These are phyloP conservation scores for Perccottus glenii DNA, from an alignment of 2,113 vertebrate genomes.

Conservation along the genomic window DNA sequence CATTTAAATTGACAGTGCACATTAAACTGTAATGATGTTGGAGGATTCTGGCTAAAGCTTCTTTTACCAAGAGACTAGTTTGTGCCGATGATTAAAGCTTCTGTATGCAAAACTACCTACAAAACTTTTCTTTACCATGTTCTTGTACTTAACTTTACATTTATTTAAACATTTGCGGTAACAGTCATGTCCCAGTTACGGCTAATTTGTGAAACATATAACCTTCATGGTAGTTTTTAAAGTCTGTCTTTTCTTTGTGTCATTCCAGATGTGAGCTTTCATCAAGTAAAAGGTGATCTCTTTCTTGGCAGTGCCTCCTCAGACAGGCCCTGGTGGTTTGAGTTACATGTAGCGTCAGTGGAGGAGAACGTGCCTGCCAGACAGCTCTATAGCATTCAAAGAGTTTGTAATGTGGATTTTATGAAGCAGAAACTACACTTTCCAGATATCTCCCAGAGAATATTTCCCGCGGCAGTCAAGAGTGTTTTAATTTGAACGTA, in stretches of 20 bases:
- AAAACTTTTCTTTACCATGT: no score
- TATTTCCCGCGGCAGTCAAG: conserved; percentile 11
- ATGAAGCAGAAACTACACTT: conserved; percentile 44
- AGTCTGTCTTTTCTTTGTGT: neutral
- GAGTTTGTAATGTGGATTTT: conserved; percentile 52
- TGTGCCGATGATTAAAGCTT: neutral
- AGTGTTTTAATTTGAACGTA: no score
- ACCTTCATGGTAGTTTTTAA: neutral
- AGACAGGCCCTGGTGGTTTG: conserved; percentile 29
- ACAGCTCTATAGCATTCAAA: conserved; percentile 53
- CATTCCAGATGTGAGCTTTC: conserved; percentile 16
- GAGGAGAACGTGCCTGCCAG: conserved; percentile 32
- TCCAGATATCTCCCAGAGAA: conserved; percentile 32
- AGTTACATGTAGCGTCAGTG: conserved; percentile 34
- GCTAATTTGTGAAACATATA: neutral
- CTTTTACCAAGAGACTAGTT: conserved; percentile 11
- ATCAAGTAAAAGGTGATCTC: conserved; percentile 12
- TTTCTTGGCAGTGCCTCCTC: conserved; percentile 38
- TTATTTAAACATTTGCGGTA: no score
- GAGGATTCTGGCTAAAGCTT: conserved; percentile 10
- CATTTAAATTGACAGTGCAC: conserved; percentile 38
- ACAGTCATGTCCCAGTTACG: neutral
- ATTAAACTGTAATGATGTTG: conserved; percentile 43
- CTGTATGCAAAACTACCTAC: neutral
- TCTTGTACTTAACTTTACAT: no score